These are phyloP conservation scores for Gopherus flavomarginatus DNA, from an alignment of 2,113 vertebrate species.

Conservation along the genomic window DNA sequence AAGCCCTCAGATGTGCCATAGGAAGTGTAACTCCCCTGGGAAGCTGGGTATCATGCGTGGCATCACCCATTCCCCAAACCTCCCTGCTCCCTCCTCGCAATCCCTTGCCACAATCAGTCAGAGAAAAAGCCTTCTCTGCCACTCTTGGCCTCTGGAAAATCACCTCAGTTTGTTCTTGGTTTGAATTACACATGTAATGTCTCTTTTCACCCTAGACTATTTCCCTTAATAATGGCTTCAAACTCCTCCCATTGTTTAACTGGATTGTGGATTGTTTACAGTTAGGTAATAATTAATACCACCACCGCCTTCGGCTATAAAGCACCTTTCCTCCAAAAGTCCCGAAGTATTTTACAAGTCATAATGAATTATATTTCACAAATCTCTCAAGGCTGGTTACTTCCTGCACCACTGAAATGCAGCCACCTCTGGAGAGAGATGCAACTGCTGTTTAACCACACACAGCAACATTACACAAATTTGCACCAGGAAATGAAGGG, in stretches of 20 bases:
- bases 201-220: background rate
- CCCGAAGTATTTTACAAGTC: background rate
- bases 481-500: background rate
- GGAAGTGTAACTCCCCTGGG: background rate
- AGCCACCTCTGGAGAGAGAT: background rate
- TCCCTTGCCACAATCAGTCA: background rate
- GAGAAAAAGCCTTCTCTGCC: background rate
- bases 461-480: background rate
- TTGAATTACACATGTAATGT: background rate
- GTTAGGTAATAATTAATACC: background rate
- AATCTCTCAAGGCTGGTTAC: background rate
- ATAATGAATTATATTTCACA: background rate
- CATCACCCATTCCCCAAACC: background rate
- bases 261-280: background rate
- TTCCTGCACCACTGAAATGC: background rate
- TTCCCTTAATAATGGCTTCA: background rate
- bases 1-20: background rate
- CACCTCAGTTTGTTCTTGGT: background rate
- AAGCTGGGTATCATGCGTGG: background rate
- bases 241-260: background rate
- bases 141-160: background rate
- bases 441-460: background rate
- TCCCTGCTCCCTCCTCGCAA: background rate
- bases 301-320: background rate
- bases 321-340: background rate